Evolutionary conservation across 2,797 vertebrate genomes (phyloP).

Genomic region (Ataeniobius toweri): DNA sequence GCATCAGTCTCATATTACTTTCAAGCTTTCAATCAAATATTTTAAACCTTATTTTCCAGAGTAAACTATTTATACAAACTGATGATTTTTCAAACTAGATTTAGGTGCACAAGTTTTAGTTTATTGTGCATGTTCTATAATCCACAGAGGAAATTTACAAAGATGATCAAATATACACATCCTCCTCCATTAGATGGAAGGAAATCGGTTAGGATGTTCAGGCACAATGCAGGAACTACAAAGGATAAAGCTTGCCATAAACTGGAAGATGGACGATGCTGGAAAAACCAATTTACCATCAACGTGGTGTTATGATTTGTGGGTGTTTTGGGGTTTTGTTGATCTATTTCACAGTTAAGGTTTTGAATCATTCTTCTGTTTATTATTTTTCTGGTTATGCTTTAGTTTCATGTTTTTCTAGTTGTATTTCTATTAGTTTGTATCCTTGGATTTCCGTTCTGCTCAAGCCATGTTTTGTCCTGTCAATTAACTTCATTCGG

Average conservation of each 20-base stretch:
- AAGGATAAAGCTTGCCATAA: neutral
- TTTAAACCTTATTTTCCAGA: neutral
- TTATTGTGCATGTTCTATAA: neutral
- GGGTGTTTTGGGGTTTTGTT: no score
- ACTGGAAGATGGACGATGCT: neutral
- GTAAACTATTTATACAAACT: neutral
- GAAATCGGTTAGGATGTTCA: neutral
- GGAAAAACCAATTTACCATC: neutral
- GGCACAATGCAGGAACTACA: neutral
- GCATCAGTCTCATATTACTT: neutral
- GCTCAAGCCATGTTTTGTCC: no score
- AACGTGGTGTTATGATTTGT: no score
- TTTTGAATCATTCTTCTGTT: no score
- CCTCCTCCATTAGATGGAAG: neutral
- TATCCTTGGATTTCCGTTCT: no score
- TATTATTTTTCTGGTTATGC: no score
- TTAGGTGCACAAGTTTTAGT: neutral
- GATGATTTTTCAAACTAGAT: neutral
- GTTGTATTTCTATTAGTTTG: no score
- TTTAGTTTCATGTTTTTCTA: no score
- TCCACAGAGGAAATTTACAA: neutral
- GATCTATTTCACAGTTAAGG: no score
- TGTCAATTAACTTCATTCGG: no score
- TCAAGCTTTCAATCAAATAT: neutral
- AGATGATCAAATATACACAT: neutral